phyloP scores from a whole-genome alignment of 2,797 vertebrate genomes.

The Argentina silus region DNA sequence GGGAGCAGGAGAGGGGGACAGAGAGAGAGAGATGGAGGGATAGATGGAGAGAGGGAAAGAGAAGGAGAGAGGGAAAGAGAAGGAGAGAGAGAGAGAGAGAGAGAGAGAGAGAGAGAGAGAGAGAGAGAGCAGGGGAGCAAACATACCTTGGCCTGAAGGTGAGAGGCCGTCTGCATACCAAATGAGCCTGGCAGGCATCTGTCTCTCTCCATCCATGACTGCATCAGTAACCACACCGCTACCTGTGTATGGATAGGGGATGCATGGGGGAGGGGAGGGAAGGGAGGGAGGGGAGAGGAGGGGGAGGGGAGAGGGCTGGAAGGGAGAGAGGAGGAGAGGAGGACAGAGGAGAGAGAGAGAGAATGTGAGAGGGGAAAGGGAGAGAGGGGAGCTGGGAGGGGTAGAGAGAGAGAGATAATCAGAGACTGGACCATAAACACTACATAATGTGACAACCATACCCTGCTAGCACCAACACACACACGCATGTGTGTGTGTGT shows the following conservation, averaged over 20 bases:
- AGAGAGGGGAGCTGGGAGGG: not conserved
- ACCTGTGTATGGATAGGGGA: not conserved
- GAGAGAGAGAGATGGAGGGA: no score
- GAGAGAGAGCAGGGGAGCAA: constrained; percentile 14
- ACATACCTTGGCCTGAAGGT: constrained; percentile 34
- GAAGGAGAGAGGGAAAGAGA: not conserved
- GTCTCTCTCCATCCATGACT: constrained; percentile 10
- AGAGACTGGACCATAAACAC: no score
- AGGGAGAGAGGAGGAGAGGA: not conserved
- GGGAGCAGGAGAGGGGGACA: not conserved
- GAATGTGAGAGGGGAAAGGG: not conserved
- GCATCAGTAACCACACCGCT: constrained; percentile 1
- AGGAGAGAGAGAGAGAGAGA: not conserved
- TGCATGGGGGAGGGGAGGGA: not conserved
- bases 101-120: not conserved
- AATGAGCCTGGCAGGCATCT: constrained; percentile 9
- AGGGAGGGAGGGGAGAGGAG: not conserved
- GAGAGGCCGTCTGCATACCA: constrained; percentile 38
- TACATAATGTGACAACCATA: not conserved
- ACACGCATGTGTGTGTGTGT: no score
- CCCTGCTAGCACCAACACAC: not conserved
- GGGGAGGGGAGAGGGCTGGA: not conserved
- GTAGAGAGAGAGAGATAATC: no score
- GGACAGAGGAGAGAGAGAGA: not conserved
- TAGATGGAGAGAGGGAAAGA: not conserved